Percentiles rank a stretch among this genome's conserved stretches.
Evolutionary conservation across 1,140 invertebrate genomes (phyloP).

Genomic region (Drosophila kanapiae): DNA sequence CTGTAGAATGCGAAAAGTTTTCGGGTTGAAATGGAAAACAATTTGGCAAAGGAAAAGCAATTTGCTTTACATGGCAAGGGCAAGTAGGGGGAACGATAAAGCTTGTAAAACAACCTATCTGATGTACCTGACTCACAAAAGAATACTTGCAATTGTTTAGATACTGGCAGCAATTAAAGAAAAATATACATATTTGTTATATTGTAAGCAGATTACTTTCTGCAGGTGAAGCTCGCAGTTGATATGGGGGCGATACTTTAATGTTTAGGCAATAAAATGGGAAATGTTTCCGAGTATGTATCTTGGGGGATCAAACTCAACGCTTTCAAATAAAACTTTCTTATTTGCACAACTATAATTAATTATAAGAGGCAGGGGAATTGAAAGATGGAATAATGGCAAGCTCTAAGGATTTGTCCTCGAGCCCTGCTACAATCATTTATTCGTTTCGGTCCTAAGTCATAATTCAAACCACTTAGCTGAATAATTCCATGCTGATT

Average conservation of each 20-base stretch:
- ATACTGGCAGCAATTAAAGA: conserved; percentile 24
- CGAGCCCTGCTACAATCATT: background rate
- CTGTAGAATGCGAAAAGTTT: conserved; percentile 39
- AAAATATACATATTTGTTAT: conserved; percentile 9
- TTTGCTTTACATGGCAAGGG: conserved; percentile 18
- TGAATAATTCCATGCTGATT: conserved; percentile 31
- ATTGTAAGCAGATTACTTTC: background rate
- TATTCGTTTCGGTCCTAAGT: conserved; percentile 6
- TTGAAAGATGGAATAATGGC: background rate
- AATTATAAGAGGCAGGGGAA: background rate
- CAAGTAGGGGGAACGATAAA: conserved; percentile 6
- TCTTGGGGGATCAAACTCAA: too few species aligned
- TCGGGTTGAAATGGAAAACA: conserved; percentile 29
- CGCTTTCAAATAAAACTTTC: background rate
- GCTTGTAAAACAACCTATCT: conserved; percentile 17
- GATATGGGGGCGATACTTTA: background rate
- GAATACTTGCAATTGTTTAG: conserved; percentile 13
- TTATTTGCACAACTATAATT: background rate
- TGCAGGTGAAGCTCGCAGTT: background rate
- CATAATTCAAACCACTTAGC: conserved; percentile 38
- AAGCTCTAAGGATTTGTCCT: background rate
- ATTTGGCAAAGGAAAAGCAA: conserved; percentile 37
- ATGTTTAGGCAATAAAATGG: background rate
- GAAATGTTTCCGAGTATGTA: background rate
- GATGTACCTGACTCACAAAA: conserved; percentile 24